Percentiles rank a stretch among this genome's conserved stretches.
phyloP scores from a whole-genome alignment of 2,888 invertebrate genomes.

The Philereme vetulata region DNA sequence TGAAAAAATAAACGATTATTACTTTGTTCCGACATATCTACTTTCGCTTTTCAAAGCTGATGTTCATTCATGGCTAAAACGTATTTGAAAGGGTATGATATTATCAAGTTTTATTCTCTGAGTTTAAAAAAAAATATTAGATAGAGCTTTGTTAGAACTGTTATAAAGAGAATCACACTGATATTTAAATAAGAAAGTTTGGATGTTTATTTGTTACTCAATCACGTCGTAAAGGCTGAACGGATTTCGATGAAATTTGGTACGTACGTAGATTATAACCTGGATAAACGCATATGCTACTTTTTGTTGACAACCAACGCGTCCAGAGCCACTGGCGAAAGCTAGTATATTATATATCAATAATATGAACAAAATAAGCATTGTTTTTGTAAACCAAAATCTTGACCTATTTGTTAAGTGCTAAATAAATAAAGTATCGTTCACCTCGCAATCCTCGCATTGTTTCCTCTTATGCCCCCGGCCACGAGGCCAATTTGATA shows the following conservation, averaged over 20 bases:
- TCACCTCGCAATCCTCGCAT: not conserved
- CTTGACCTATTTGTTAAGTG: not conserved
- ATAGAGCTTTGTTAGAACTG: constrained; percentile 7
- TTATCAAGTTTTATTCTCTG: constrained; percentile 6
- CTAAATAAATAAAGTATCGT: not conserved
- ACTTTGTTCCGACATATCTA: constrained; percentile 33
- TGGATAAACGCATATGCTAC: too few species aligned
- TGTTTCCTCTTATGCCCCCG: constrained; percentile 1
- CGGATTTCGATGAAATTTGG: too few species aligned
- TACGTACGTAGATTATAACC: too few species aligned
- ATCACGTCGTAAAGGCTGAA: too few species aligned
- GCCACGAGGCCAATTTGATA: constrained; percentile 37
- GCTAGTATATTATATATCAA: too few species aligned
- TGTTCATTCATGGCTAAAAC: constrained; percentile 17
- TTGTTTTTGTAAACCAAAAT: too few species aligned
- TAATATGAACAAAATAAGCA: too few species aligned
- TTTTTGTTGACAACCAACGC: too few species aligned
- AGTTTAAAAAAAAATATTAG: constrained; percentile 5
- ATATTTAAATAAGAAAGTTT: too few species aligned
- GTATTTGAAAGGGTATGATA: constrained; percentile 8
- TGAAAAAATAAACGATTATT: constrained; percentile 52
- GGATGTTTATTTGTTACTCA: too few species aligned
- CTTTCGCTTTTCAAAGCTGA: constrained; percentile 15
- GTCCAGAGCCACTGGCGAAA: too few species aligned
- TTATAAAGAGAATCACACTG: not conserved